Evolutionary conservation across 2,797 vertebrate genomes (phyloP).

Genomic region (Manis crassicaudata): DNA sequence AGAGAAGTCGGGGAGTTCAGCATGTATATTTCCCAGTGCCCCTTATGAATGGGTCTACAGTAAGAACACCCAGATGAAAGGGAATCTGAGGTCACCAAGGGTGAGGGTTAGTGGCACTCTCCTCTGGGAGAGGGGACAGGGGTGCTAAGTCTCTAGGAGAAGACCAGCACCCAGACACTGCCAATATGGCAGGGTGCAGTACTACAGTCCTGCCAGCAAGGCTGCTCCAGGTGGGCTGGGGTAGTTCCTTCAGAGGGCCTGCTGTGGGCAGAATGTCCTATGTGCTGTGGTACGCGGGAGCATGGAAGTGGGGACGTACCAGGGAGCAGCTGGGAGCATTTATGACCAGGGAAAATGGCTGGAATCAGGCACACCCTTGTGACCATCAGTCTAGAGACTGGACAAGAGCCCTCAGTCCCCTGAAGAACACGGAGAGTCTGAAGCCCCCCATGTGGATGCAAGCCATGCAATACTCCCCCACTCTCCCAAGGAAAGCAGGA

Average conservation of each 20-base stretch:
- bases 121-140: not conserved
- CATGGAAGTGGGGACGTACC: not conserved
- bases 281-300: not conserved
- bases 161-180: not conserved
- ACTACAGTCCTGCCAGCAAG: not conserved
- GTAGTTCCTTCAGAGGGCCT: not conserved
- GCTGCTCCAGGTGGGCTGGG: not conserved
- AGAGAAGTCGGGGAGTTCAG: not conserved
- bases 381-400: not conserved
- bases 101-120: not conserved
- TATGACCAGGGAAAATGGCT: not conserved
- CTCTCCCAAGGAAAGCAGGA: not conserved
- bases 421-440: not conserved
- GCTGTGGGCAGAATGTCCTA: not conserved
- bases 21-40: not conserved
- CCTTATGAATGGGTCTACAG: too few relatives aligned
- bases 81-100: not conserved
- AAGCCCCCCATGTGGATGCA: not conserved
- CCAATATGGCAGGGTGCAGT: not conserved
- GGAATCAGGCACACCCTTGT: not conserved
- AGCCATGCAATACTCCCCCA: not conserved
- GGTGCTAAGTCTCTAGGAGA: not conserved
- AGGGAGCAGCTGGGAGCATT: not conserved
- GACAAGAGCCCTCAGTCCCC: not conserved
- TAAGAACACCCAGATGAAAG: not conserved